A percentile compares a stretch with the other conserved stretches of the same genome.
These are phyloP conservation scores for Channa striata DNA, from an alignment of 2,797 vertebrate genomes.

Conservation along the genomic window DNA sequence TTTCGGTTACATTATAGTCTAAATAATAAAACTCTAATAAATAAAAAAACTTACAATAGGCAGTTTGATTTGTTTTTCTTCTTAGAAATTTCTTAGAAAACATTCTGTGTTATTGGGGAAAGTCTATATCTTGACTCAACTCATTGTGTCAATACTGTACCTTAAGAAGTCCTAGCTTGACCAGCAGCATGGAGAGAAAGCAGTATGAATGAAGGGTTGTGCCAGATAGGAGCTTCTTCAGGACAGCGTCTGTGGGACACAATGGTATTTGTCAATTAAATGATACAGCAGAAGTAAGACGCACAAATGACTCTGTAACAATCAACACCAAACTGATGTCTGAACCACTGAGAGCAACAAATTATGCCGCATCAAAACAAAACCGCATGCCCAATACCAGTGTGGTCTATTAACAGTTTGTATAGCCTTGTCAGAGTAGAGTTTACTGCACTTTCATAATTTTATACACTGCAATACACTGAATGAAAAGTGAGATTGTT, in stretches of 20 bases:
- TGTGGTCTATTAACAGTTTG: background rate
- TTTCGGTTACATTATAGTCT: background rate
- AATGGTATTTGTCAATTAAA: background rate
- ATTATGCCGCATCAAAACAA: background rate
- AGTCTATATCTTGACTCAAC: background rate
- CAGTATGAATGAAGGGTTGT: slow-evolving; percentile 85
- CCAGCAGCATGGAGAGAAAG: slow-evolving; percentile 90
- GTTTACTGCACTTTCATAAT: no score
- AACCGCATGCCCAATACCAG: background rate
- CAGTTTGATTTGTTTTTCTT: background rate
- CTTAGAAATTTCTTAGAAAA: background rate
- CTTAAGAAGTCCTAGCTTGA: slow-evolving; percentile 94
- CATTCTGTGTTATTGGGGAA: background rate
- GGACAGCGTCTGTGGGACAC: slow-evolving; percentile 85
- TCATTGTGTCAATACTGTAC: slow-evolving; percentile 68
- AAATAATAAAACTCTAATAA: no score
- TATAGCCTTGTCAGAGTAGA: background rate
- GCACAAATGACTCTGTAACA: background rate
- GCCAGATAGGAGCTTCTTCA: slow-evolving; percentile 89
- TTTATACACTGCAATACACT: background rate
- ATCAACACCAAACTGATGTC: background rate
- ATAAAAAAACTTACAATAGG: no score
- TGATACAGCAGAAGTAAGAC: background rate
- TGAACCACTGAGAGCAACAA: background rate
- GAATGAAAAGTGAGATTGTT: no score